Evolutionary conservation across 1,140 invertebrate genomes (phyloP).

Genomic region (Trypoxylus dichotomus): DNA sequence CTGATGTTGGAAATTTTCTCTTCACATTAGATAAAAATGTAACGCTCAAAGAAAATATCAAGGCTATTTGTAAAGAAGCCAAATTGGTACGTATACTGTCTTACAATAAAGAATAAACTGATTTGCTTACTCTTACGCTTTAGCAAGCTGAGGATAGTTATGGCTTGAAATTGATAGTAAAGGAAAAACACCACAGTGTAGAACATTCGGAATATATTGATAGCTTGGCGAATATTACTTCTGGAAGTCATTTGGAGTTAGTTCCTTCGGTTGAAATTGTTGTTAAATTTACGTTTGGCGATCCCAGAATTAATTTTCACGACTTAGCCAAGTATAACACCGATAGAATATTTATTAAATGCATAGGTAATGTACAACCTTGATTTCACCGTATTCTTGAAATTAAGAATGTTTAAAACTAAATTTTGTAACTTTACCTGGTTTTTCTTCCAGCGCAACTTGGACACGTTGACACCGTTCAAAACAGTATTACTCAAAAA

Average conservation of each 20-base stretch:
- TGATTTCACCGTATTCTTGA: neutral
- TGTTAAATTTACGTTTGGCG: slow-evolving; percentile 14
- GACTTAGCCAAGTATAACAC: neutral
- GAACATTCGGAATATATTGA: neutral
- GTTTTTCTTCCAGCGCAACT: slow-evolving; percentile 6
- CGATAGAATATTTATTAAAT: neutral
- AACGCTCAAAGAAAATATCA: slow-evolving; percentile 40
- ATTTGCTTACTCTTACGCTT: neutral
- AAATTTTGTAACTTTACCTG: too few relatives aligned
- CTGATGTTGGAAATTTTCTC: slow-evolving; percentile 37
- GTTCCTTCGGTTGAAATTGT: neutral
- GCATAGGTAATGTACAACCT: neutral
- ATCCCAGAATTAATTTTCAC: slow-evolving; percentile 7
- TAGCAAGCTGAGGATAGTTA: neutral
- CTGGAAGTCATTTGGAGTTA: slow-evolving; percentile 22
- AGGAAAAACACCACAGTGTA: neutral
- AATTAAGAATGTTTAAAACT: too few relatives aligned
- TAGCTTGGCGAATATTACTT: neutral
- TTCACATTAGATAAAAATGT: slow-evolving; percentile 44
- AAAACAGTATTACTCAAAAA: neutral
- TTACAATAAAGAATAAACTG: neutral
- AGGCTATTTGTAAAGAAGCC: slow-evolving; percentile 36
- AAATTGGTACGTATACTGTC: slow-evolving; percentile 36
- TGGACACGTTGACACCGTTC: neutral
- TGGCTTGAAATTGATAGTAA: neutral